phyloP scores from a whole-genome alignment of 2,888 invertebrate species.

The Eupsilia transversa region DNA sequence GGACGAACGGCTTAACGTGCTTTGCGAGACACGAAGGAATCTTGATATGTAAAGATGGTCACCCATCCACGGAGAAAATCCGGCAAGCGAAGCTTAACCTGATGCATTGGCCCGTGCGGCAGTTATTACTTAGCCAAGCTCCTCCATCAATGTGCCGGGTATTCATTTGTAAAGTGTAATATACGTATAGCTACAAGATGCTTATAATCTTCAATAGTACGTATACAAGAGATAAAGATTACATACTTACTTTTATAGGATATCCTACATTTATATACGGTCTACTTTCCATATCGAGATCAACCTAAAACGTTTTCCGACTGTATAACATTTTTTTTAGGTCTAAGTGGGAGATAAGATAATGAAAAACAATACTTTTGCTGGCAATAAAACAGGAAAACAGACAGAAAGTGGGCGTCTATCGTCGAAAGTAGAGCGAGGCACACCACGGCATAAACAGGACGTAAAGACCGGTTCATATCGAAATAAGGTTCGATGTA shows the following conservation, averaged over 20 bases:
- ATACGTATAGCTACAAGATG: no score
- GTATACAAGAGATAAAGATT: neutral
- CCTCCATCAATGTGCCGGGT: no score
- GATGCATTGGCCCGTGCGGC: no score
- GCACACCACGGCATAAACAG: conserved; percentile 38
- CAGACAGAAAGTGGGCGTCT: conserved; percentile 21
- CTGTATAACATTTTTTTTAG: conserved; percentile 34
- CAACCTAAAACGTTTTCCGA: conserved; percentile 46
- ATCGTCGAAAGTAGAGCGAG: conserved; percentile 35
- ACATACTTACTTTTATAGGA: neutral
- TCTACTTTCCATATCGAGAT: conserved; percentile 45
- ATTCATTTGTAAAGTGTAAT: no score
- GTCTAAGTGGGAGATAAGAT: conserved; percentile 54
- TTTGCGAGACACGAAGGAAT: no score
- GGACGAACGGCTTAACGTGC: no score
- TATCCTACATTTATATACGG: conserved; percentile 6
- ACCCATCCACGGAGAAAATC: no score
- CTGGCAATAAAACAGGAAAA: conserved; percentile 46
- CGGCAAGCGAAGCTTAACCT: no score
- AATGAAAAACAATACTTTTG: conserved; percentile 61
- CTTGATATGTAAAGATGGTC: no score
- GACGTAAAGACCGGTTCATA: conserved; percentile 19
- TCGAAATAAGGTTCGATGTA: conserved; percentile 19
- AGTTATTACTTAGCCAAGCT: no score
- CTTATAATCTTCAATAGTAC: no score